Base-by-base conservation (phyloP, 1,140 invertebrate genomes). In the Hylyphantes graminicola region DNA sequence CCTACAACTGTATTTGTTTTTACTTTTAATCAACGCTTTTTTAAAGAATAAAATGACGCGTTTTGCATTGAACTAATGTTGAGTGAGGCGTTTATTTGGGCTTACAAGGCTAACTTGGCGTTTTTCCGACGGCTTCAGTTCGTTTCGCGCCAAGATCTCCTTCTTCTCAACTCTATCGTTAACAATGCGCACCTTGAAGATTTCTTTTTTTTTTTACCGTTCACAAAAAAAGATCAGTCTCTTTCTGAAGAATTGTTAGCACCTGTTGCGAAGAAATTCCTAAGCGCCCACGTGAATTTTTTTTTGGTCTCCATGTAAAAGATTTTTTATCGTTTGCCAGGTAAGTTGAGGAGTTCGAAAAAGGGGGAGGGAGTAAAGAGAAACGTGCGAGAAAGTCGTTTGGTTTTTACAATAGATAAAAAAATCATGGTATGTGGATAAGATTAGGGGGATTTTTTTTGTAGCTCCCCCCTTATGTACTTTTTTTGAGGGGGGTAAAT, bases 181-280 rank as follows among this genome's bases (percentile, higher is more conserved):
- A 12, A 83, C 70, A 75, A 57, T 64, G 72, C 55, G 57, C 70
- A 54, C 17, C 64, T 67, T 74, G 80, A 83, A 83, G 80, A 12
- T 12, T 74, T 59, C 75, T 81, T 63, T 35, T 35, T 63, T 35
- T 35, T 35, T 35, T 35, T 2, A 35, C 35, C 35, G 1, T 2
- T 35, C 35, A 35, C 35, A 35, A 35, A 35, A 78, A 83, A 83
- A 83, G 80, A 83, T 83, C 80, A 83, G 80, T 81, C 65, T 51
- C 9, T 19, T 63, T 53, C 35, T 72, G 48, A 73, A 73, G 68
- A 57, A 53, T 57, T 19, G 61, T 83, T 83, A 83, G 67, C 80
- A 83, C 80, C 80, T 83, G 80, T 72, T 83, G 19, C 17, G 8
- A 19, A 50, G 67, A 57, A 70, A 81, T 81, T 73, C 79, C 59